Base-by-base conservation (phyloP, 1,140 invertebrate genomes). In the Chrysopa pallens region DNA sequence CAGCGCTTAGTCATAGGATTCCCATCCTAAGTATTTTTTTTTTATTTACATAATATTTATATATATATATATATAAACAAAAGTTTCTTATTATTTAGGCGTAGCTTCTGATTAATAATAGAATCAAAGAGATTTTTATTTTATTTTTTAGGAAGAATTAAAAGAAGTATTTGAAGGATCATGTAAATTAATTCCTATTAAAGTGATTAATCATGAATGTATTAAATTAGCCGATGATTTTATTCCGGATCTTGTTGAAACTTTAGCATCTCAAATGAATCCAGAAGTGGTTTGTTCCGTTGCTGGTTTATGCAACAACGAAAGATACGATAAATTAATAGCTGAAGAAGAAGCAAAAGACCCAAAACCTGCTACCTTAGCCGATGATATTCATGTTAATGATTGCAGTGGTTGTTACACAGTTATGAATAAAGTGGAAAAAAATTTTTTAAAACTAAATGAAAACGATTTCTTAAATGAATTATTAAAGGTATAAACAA, bases 141-240 rank as follows among this genome's bases (percentile, higher is more conserved):
- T 48, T 50, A 42, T 42, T 47, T 57, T 61, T 31, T 62, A 88
- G 72, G 73, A 85, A 55, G 83, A 91, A 55, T 61, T 93, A 6
- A 84, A 80, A 52, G 68, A 79, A 63, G 89, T 93, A 1, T 87
- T 93, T 54, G 84, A 90, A 62, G 86, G 86, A 8, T 85, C 82
- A 6, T 93, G 89, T 62, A 74, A 76, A 47, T 60, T 92, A 44
- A 81, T 92, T 44, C 78, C 77, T 0, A 58, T 91, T 11, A 82
- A 87, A 58, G 44, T 75, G 13, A 69, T 91, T 11, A 62, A 72
- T 0, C 71, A 79, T 39, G 84, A 87, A 64, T 94, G 89, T 55
- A 73, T 75, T 28, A 76, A 75, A 51, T 45, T 91, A 27, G 81
- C 79, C 0, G 86, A 94, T 60, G 70, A 90, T 47, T 92, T 87